phyloP scores from a whole-genome alignment of 92 coral and sea anemone genomes.

The Actinernus sp. region DNA sequence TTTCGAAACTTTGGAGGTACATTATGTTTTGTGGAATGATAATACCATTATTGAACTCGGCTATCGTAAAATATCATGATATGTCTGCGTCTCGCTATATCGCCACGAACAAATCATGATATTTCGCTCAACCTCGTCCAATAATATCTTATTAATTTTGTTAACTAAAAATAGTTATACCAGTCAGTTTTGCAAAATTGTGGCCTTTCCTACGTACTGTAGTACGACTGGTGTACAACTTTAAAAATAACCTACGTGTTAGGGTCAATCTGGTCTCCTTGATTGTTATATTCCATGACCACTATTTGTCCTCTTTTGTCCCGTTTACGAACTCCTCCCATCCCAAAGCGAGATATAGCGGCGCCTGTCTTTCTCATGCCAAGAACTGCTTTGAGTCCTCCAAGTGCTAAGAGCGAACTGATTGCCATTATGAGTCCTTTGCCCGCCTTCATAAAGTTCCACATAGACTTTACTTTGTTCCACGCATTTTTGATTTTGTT shows the following conservation, averaged over 20 bases:
- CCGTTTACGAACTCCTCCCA: slow-evolving; percentile 61
- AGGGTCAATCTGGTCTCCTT: slow-evolving; percentile 88
- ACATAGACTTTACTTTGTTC: slow-evolving; percentile 42
- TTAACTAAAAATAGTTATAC: too few species aligned
- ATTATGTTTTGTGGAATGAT: too few species aligned
- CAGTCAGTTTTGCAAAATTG: too few species aligned
- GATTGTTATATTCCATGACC: slow-evolving; percentile 76
- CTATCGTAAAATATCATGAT: too few species aligned
- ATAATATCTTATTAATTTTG: too few species aligned
- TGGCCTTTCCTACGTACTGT: too few species aligned
- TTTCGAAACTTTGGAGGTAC: too few species aligned
- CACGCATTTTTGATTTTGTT: slow-evolving; percentile 56
- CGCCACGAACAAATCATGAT: too few species aligned
- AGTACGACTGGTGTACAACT: background rate
- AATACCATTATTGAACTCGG: too few species aligned
- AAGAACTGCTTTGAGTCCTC: slow-evolving; percentile 71
- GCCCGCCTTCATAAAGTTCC: slow-evolving; percentile 41
- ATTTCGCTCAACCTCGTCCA: too few species aligned
- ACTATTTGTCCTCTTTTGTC: slow-evolving; percentile 72
- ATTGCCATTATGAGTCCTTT: slow-evolving; percentile 48
- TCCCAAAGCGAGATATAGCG: slow-evolving; percentile 65
- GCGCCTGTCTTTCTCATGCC: slow-evolving; percentile 44
- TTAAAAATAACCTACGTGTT: slow-evolving; percentile 69
- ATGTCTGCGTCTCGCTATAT: too few species aligned
- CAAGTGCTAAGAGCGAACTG: slow-evolving; percentile 60